A percentile compares a stretch with the other conserved stretches of the same genome.
Evolutionary conservation across 92 coral and sea anemone genomes (phyloP).

Genomic region (Umimayanthus chanpuru): DNA sequence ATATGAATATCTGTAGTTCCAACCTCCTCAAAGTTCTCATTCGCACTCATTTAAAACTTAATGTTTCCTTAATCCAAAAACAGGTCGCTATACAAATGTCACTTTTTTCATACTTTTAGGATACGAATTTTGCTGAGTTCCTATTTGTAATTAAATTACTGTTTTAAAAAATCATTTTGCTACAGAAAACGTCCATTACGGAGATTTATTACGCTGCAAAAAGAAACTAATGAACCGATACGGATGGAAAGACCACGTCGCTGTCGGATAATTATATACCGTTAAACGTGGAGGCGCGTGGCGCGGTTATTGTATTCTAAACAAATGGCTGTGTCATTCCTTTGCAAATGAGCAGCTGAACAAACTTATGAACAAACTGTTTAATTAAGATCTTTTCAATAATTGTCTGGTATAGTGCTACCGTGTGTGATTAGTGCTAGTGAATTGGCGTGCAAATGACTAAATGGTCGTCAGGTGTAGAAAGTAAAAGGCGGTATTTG

Average conservation of each 20-base stretch:
- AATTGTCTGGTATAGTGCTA: neutral
- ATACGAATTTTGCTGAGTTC: constrained; percentile 5
- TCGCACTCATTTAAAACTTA: neutral
- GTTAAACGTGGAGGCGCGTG: neutral
- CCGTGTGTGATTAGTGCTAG: neutral
- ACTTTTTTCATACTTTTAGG: neutral
- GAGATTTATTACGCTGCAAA: neutral
- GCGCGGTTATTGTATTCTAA: neutral
- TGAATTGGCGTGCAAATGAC: neutral
- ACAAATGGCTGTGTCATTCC: neutral
- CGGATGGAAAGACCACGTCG: neutral
- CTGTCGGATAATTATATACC: neutral
- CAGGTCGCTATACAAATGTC: neutral
- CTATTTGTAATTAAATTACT: neutral
- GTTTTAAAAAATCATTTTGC: constrained; percentile 12
- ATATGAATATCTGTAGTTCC: neutral
- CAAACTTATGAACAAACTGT: neutral
- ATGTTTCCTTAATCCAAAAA: neutral
- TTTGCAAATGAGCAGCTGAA: neutral
- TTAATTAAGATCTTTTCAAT: neutral
- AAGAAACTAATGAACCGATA: neutral
- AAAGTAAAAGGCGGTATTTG: too few species aligned
- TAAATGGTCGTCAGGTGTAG: neutral
- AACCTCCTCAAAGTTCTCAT: neutral
- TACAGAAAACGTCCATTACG: neutral